These are phyloP conservation scores for Pseudonaja textilis DNA, from an alignment of 2,113 vertebrate species.

Conservation along the genomic window DNA sequence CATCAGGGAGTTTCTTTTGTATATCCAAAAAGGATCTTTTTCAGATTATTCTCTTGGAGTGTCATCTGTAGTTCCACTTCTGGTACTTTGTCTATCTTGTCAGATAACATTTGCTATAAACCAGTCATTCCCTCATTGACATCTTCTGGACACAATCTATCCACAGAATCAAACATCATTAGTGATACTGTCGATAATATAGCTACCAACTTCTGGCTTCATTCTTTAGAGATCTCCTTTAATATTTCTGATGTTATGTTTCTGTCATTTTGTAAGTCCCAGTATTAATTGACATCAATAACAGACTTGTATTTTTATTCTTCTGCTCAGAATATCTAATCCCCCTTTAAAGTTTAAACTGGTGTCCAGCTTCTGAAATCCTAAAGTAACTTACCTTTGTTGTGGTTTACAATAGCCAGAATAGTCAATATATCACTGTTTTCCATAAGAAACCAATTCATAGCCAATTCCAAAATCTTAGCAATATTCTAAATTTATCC, in stretches of 20 bases:
- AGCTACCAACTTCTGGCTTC: not conserved
- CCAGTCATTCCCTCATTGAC: not conserved
- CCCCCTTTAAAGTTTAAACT: not conserved
- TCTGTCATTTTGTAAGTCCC: not conserved
- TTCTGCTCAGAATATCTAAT: not conserved
- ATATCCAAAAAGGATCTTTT: not conserved
- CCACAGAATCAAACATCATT: not conserved
- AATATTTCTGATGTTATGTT: not conserved
- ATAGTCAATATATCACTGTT: not conserved
- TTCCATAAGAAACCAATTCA: not conserved
- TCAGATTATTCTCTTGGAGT: not conserved
- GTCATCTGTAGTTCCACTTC: not conserved
- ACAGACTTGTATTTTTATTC: not conserved
- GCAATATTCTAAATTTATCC: not conserved
- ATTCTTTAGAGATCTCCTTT: not conserved
- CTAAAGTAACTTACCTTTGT: not conserved
- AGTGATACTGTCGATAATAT: not conserved
- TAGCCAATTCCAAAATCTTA: not conserved
- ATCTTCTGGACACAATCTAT: not conserved
- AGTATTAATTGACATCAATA: not conserved
- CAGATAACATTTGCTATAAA: not conserved
- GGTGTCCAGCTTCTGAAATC: not conserved
- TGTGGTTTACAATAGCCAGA: not conserved
- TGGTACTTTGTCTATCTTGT: not conserved
- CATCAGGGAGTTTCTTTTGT: not conserved